These are phyloP conservation scores for Gobionotothen gibberifrons DNA, from an alignment of 2,797 vertebrate species.

Conservation along the genomic window DNA sequence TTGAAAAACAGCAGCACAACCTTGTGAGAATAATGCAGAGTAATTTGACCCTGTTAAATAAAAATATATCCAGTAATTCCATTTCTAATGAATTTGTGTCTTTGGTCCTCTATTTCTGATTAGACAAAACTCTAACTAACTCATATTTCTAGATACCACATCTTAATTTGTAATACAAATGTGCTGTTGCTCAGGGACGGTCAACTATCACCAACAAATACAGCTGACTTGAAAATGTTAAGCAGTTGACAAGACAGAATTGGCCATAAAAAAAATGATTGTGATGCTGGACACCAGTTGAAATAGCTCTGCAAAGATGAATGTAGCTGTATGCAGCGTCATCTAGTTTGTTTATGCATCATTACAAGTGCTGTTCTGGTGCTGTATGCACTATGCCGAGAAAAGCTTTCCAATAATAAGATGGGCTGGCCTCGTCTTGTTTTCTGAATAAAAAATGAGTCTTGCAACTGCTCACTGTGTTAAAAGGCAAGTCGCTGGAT, in stretches of 20 bases:
- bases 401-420: background rate
- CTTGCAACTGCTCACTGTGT: background rate
- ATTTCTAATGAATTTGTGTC: background rate
- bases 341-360: background rate
- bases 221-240: background rate
- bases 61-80: background rate
- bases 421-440: background rate
- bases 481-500: background rate
- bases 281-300: too few species aligned
- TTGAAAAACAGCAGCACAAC: background rate
- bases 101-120: background rate
- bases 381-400: background rate
- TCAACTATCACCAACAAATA: constrained; percentile 10
- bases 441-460: background rate
- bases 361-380: constrained; percentile 6
- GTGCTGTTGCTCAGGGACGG: background rate
- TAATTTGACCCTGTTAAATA: background rate
- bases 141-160: background rate
- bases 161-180: background rate
- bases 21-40: background rate
- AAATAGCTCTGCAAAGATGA: background rate
- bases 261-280: background rate
- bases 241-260: background rate
- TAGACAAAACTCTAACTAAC: background rate
- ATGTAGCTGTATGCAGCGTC: background rate